phyloP scores from a whole-genome alignment of 92 coral and sea anemone species.

The Phenganax subtilis region DNA sequence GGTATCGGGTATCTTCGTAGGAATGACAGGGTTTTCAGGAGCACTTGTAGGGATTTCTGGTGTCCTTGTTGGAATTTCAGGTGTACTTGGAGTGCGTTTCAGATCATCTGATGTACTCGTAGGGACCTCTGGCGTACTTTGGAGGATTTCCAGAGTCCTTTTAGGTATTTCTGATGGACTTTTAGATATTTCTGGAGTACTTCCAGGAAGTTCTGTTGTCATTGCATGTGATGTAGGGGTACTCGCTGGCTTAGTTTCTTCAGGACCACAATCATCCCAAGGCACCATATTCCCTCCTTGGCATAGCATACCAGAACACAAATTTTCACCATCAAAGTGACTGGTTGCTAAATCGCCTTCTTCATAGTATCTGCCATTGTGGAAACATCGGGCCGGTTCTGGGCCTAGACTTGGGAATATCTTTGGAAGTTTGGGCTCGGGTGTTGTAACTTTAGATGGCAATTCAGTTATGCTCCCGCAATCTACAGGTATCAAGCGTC shows the following conservation, averaged over 20 bases:
- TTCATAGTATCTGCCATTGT: constrained; percentile 16
- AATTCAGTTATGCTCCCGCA: not conserved
- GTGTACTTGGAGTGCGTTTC: not conserved
- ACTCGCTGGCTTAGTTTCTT: not conserved
- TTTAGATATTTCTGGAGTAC: not conserved
- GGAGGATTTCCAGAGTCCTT: not conserved
- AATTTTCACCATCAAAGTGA: not conserved
- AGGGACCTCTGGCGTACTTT: constrained; percentile 10
- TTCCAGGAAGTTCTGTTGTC: not conserved
- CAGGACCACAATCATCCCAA: not conserved
- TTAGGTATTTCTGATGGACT: not conserved
- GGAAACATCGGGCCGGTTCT: constrained; percentile 5
- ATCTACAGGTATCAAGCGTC: constrained; percentile 22
- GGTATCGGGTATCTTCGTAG: constrained; percentile 2
- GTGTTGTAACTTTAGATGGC: not conserved
- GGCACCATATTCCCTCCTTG: not conserved
- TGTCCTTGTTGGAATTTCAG: constrained; percentile 11
- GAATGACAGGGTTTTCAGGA: not conserved
- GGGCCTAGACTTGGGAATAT: not conserved
- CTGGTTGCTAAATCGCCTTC: constrained; percentile 3
- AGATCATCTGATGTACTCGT: not conserved
- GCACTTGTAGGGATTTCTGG: constrained; percentile 1
- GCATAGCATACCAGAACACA: constrained; percentile 15
- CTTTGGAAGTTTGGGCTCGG: not conserved
- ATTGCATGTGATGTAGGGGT: not conserved